Conservation (phyloP, 2,888 invertebrate species). For the Mythimna albipuncta region DNA sequence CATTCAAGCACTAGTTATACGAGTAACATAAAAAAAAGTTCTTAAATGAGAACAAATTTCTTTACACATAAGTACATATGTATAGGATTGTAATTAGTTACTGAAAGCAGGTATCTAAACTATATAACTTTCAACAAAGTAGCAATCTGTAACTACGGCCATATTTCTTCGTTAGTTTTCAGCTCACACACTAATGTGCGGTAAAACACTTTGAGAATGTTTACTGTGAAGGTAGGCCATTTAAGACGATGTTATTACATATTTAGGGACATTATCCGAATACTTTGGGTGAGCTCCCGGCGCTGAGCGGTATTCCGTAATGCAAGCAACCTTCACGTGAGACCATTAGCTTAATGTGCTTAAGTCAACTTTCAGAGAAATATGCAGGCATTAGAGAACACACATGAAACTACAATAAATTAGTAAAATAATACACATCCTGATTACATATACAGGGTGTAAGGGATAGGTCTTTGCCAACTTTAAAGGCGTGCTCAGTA, state of each 20-base stretch:
- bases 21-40: too few relatives aligned
- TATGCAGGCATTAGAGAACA: slow-evolving; percentile 10
- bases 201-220: slow-evolving; percentile 23
- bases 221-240: slow-evolving; percentile 12
- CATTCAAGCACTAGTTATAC: too few relatives aligned
- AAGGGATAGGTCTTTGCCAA: too few relatives aligned
- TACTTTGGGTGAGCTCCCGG: slow-evolving; percentile 17
- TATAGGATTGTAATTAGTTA: too few relatives aligned
- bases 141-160: background rate
- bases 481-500: too few relatives aligned
- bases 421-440: slow-evolving; percentile 5
- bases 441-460: background rate
- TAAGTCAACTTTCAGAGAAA: slow-evolving; percentile 4
- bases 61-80: too few relatives aligned
- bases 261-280: slow-evolving; percentile 27
- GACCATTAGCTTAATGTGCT: slow-evolving; percentile 33
- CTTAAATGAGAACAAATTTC: too few relatives aligned
- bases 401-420: slow-evolving; percentile 13
- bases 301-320: slow-evolving; percentile 31
- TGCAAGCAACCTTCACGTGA: slow-evolving; percentile 40
- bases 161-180: background rate
- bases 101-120: too few relatives aligned
- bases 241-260: slow-evolving; percentile 14
- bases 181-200: slow-evolving; percentile 11
- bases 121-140: background rate